phyloP scores from a whole-genome alignment of 2,113 vertebrate genomes.

The Dendropsophus ebraccatus region DNA sequence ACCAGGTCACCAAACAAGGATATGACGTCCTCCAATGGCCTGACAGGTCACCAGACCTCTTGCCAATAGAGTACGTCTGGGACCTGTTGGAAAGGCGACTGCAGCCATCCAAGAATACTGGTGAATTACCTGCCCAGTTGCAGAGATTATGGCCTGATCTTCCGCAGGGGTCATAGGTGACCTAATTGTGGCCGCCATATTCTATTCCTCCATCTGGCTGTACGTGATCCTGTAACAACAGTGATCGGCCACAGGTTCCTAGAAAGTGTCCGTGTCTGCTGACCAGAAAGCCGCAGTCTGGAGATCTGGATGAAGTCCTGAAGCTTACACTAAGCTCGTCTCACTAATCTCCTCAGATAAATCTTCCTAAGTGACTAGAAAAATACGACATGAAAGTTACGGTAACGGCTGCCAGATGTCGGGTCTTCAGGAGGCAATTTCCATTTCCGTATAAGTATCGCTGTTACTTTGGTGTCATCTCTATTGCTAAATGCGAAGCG shows the following conservation, averaged over 20 bases:
- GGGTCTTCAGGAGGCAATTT: background rate
- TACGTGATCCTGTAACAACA: background rate
- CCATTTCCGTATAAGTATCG: background rate
- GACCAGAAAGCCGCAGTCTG: background rate
- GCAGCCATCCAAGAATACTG: too few relatives aligned
- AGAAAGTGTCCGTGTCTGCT: conserved; percentile 15
- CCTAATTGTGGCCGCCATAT: too few relatives aligned
- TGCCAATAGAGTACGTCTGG: too few relatives aligned
- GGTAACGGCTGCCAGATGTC: background rate
- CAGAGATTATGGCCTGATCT: too few relatives aligned
- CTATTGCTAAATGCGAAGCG: background rate
- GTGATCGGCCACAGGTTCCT: conserved; percentile 1
- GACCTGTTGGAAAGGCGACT: too few relatives aligned
- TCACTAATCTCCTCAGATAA: conserved; percentile 39
- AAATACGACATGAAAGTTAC: conserved; percentile 18
- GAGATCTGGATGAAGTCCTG: conserved; percentile 8
- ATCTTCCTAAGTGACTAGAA: conserved; percentile 34
- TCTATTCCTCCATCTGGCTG: background rate
- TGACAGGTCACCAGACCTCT: too few relatives aligned
- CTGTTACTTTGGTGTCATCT: background rate
- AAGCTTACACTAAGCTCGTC: conserved; percentile 25
- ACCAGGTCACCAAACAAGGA: too few relatives aligned
- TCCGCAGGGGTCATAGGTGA: too few relatives aligned
- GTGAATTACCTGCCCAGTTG: too few relatives aligned
- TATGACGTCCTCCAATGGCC: too few relatives aligned